These are phyloP conservation scores for Fregata magnificens DNA, from an alignment of 2,113 vertebrate species.

Conservation along the genomic window DNA sequence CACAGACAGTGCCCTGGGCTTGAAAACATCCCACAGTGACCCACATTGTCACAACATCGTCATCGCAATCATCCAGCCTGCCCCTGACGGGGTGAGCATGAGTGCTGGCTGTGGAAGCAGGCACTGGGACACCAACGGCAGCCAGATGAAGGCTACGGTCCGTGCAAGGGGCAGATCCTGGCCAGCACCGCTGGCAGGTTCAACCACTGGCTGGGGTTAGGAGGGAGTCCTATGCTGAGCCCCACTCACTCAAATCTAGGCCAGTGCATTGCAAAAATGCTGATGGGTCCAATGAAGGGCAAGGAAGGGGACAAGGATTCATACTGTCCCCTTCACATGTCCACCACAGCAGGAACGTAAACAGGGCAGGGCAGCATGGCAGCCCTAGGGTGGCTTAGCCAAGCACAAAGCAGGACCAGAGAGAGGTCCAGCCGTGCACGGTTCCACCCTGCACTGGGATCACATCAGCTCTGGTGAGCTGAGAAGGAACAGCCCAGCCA, in stretches of 20 bases:
- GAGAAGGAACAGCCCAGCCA: background rate
- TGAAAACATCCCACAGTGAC: background rate
- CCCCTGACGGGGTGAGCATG: fast-evolving
- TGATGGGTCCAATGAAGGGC: background rate
- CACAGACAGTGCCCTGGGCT: background rate
- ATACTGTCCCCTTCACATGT: fast-evolving
- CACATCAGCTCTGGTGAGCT: background rate
- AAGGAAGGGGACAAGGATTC: background rate
- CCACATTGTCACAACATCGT: background rate
- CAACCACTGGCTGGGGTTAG: background rate
- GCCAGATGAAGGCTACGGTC: fast-evolving
- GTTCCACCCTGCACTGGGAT: background rate
- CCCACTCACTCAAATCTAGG: background rate
- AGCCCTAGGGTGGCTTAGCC: background rate
- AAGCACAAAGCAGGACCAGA: fast-evolving
- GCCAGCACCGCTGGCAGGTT: background rate
- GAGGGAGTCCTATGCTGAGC: background rate
- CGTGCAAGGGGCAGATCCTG: background rate
- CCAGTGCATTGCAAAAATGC: fast-evolving
- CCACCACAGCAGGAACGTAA: background rate
- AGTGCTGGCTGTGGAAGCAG: background rate
- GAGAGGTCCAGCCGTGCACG: background rate
- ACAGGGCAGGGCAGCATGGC: background rate
- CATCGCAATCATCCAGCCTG: background rate
- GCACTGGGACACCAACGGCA: fast-evolving